Conservation (phyloP, 2,797 vertebrate genomes). For the Silurus aristotelis region DNA sequence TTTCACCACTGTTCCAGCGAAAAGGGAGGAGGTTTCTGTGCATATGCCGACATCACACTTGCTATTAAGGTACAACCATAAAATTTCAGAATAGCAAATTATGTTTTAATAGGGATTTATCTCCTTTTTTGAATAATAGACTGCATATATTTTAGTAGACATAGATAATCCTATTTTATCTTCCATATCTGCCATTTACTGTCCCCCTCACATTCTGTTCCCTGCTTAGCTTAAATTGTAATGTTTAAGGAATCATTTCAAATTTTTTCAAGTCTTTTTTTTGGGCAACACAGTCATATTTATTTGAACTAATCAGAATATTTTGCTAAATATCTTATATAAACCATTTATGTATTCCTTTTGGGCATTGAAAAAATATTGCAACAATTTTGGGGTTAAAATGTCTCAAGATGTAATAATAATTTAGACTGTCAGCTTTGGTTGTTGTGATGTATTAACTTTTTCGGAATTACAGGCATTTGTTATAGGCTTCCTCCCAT, state of each 20-base stretch:
- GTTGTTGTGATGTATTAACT: too few relatives aligned
- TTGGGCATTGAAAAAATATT: too few relatives aligned
- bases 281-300: not conserved
- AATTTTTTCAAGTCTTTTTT: not conserved
- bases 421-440: too few relatives aligned
- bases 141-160: not conserved
- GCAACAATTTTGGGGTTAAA: too few relatives aligned
- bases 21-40: conserved; percentile 95
- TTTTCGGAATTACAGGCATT: too few relatives aligned
- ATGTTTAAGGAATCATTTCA: not conserved
- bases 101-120: not conserved
- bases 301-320: not conserved
- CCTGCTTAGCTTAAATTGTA: not conserved
- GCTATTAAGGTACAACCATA: conserved; percentile 84
- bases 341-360: too few relatives aligned
- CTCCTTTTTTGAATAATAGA: not conserved
- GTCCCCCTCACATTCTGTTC: not conserved
- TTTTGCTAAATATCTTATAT: too few relatives aligned
- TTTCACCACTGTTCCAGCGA: conserved; percentile 96
- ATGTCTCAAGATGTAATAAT: too few relatives aligned
- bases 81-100: not conserved
- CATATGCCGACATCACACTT: conserved; percentile 93
- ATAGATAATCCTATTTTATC: not conserved
- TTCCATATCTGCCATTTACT: not conserved
- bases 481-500: too few relatives aligned